Base-by-base conservation (phyloP, 2,113 vertebrate species). In the Cacatua alba region DNA sequence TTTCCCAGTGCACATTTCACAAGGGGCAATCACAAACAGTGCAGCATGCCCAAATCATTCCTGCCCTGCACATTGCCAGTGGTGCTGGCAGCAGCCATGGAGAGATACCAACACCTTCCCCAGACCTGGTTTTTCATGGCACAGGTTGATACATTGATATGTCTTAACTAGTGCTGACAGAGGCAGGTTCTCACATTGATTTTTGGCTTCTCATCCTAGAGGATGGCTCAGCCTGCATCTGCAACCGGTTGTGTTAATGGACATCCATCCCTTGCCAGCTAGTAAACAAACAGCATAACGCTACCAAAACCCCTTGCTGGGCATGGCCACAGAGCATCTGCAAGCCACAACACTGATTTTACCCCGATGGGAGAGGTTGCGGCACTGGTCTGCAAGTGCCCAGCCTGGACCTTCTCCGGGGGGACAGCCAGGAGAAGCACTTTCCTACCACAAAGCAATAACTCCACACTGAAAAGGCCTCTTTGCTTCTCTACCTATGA, bases 11-110 rank as follows among this genome's bases (percentile, higher is more conserved):
- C 0, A 17, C 11, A 26, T 39, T 65, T 64, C 7, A 13, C n/a
- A 4, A 48, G 77, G 64, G 64, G 35, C 9, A 51, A 3, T 14
- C 0, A 1, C 52, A n/a, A 13, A 52, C 12, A 7, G 24, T 0
- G 28, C 8, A 33, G 20, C 9, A 11, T 2, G 16, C 67, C 62
- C 46, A 10, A 2, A 6, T 1, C 2, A 3, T 2, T 25, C 62
- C 41, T 57, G 48, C 46, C n/a, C n/a, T 43, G 75, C 52, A 17
- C 59, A 7, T 51, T 77, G 10, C 1, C 62, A 21, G 60, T 0
- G 1, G 3, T 12, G 29, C 17, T 10, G 4, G 6, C 10, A 60
- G 64, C 57, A 65, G 31, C 52, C n/a, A 28, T 46, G 41, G 51
- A 81, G 35, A 67, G 21, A 41, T 37, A 29, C 35, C 51, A 28